Evolutionary conservation across 1,140 invertebrate genomes (phyloP), one percentile per base, ranked within the genome.

Genomic region (Vanessa tameamea): DNA sequence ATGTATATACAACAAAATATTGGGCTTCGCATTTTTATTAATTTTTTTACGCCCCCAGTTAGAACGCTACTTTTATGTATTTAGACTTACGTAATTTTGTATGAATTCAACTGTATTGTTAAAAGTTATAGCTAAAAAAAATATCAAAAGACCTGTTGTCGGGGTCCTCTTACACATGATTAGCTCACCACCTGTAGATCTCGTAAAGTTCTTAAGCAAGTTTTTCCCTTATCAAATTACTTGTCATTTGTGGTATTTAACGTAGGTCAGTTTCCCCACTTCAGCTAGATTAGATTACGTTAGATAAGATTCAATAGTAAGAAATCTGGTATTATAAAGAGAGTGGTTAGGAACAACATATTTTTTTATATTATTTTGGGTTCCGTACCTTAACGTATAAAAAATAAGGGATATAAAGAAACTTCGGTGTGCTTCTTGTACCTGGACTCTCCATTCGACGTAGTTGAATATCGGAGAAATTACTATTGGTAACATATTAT

Each of bases 211-310:
- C 76, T 88, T 87, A 79, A 85, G 83, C 79, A 82, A 87, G 55
- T 78, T 85, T 82, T 81, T 85, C 61, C 55, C 67, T 64, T 86
- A 83, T 87, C 84, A 74, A 77, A 76, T 88, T 85, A 76, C 84
- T 47, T 74, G 66, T 71, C 63, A 64, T 69, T 81, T 79, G 73
- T 73, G 72, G 76, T 75, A 73, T 81, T 88, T 90, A 85, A 78
- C 83, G 79, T 86, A 90, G 88, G 88, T 90, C 88, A 90, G 88
- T 88, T 86, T 78, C 75, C 37, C 67, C 80, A 81, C 79, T 78
- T 77, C 75, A 75, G 53, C 66, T 50, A 79, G 88, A 90, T 89
- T 84, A 90, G 86, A 90, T 90, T 89, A 86, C 86, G 51, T 57
- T 63, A 80, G 82, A 84, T 84, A 78, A 83, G 78, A 82, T 82